These are phyloP conservation scores for Carassius gibelio DNA, from an alignment of 2,113 vertebrate species.

Conservation along the genomic window DNA sequence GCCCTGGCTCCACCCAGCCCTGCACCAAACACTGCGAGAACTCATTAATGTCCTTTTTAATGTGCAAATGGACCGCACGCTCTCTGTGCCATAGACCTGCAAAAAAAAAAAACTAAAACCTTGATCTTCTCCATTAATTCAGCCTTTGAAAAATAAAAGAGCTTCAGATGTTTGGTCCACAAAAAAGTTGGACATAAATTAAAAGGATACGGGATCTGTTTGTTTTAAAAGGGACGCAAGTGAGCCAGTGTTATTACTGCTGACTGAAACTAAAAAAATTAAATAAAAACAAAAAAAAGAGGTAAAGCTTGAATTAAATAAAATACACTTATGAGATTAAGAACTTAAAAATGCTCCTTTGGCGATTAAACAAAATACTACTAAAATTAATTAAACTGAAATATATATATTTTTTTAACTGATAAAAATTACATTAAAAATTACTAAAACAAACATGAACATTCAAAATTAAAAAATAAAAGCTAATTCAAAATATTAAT, in stretches of 20 bases:
- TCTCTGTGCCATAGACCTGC: not conserved
- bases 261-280: not conserved
- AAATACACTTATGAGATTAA: not conserved
- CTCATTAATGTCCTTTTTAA: slow-evolving; percentile 54
- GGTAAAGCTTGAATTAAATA: no score
- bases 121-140: not conserved
- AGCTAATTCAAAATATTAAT: no score
- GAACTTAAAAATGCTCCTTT: not conserved
- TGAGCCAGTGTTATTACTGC: not conserved
- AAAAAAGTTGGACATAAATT: slow-evolving; percentile 4
- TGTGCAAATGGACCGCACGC: slow-evolving; percentile 49
- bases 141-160: slow-evolving; percentile 19
- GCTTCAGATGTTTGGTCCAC: not conserved
- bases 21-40: slow-evolving; percentile 45
- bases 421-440: not conserved
- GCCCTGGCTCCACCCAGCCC: slow-evolving; percentile 48
- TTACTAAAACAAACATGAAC: not conserved
- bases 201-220: not conserved
- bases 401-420: not conserved
- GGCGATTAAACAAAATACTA: not conserved
- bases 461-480: no score
- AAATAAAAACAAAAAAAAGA: not conserved
- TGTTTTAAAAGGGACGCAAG: not conserved
- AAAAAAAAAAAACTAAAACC: not conserved
- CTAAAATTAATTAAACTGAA: not conserved